Evolutionary conservation across 2,888 invertebrate species (phyloP), one percentile per base, ranked within the genome.

Genomic region (Oligia latruncula): DNA sequence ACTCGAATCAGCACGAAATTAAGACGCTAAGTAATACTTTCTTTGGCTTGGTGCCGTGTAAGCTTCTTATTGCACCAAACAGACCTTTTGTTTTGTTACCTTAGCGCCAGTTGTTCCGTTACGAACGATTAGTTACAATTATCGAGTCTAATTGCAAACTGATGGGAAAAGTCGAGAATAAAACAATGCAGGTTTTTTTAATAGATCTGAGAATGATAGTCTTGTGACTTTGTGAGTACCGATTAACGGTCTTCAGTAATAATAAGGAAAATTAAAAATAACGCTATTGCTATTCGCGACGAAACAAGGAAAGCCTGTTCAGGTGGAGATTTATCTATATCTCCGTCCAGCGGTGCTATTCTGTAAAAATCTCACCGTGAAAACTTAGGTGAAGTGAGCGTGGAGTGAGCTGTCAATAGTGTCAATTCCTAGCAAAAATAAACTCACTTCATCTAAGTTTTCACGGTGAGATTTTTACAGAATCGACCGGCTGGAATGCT

Each of bases 101-200:
- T 58, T 15, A 9, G 9, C 55, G 70, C 52, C 81, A 82, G 81
- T 87, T 91, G 92, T 95, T 94, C 93, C 94, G 94, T 93, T 92
- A 92, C 93, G 88, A 92, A 58, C 93, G 93, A 95, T 95, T 95
- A 94, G 91, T 85, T 91, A 87, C 94, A 94, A 95, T 95, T 94
- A 95, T 91, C 87, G 86, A 89, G 75, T 84, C 66, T 94, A 94
- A 95, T 95, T 93, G 91, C 91, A 89, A 92, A 74, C 81, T 75
- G 92, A 89, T 91, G 93, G 93, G 93, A 95, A 95, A 95, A 94
- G 92, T 92, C 79, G 91, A 91, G 82, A 77, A 77, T 67, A 85
- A 82, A 90, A 92, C 92, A 92, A 92, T 92, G 92, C 85, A 71
- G 71, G 86, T 89, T 93, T 92, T 55, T 92, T 88, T 80, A 29